Percentiles rank a stretch among this genome's conserved stretches.
Conservation (phyloP, 2,113 vertebrate genomes). For the Trematocara stigmaticum region DNA sequence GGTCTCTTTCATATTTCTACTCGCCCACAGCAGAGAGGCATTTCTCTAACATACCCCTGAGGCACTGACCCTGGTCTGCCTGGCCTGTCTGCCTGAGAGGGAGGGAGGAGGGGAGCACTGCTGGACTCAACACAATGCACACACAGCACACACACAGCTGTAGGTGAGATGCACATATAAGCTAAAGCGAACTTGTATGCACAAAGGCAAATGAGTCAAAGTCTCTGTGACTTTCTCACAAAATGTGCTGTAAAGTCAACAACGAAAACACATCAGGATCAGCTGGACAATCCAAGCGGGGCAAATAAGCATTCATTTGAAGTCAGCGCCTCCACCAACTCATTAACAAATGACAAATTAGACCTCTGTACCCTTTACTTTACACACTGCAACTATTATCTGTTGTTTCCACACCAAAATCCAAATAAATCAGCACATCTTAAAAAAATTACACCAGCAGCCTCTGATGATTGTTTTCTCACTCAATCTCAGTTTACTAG, state of each 20-base stretch:
- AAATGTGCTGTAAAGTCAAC: not conserved
- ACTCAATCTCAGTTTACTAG: conserved; percentile 26
- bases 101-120: not conserved
- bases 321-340: not conserved
- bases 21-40: conserved; percentile 64
- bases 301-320: not conserved
- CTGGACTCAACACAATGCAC: not conserved
- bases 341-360: conserved; percentile 4
- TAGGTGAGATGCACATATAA: not conserved
- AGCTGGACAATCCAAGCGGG: not conserved
- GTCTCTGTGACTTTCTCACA: not conserved
- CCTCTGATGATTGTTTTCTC: conserved; percentile 17
- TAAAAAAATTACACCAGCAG: conserved; percentile 3
- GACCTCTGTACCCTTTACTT: not conserved
- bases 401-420: not conserved
- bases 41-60: conserved; percentile 72
- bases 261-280: not conserved
- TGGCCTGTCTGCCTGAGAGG: conserved; percentile 33
- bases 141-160: not conserved
- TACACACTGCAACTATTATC: not conserved
- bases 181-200: not conserved
- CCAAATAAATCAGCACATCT: not conserved
- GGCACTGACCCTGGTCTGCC: conserved; percentile 68
- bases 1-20: conserved; percentile 71
- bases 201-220: conserved; percentile 18